Conservation (phyloP, 2,797 vertebrate genomes). For the Characodon lateralis region DNA sequence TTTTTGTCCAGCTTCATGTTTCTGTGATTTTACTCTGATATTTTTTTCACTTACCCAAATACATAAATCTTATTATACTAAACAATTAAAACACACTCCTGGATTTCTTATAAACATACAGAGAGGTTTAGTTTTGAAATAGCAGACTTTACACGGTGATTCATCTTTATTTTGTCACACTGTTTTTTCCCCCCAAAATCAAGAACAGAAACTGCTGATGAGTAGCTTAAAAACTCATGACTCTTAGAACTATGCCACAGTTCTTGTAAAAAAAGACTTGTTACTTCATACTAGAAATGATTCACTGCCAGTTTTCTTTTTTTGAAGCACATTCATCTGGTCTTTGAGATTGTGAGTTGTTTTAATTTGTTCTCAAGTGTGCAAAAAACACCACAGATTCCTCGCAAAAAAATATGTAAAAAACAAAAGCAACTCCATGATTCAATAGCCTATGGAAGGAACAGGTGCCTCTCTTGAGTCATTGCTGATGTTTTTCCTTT, state of each 20-base stretch:
- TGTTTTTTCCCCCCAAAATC: not conserved
- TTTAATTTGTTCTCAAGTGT: not conserved
- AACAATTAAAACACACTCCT: no score
- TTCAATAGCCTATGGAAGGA: no score
- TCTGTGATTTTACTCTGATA: not conserved
- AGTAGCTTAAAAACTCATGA: not conserved
- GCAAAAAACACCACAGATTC: not conserved
- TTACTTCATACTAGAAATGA: not conserved
- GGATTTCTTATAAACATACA: no score
- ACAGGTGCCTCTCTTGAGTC: not conserved
- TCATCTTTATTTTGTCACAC: not conserved
- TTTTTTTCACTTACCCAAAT: not conserved
- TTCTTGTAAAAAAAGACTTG: not conserved
- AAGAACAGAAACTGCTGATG: conserved; percentile 1
- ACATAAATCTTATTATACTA: no score
- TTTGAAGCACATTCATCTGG: not conserved
- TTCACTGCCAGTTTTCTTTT: not conserved
- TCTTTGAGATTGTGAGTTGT: not conserved
- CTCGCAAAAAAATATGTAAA: not conserved
- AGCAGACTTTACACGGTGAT: not conserved
- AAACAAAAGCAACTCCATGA: not conserved
- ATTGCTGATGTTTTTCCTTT: not conserved
- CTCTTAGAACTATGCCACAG: not conserved
- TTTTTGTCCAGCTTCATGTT: not conserved
- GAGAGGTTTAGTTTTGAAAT: not conserved